A percentile compares a stretch with the other conserved stretches of the same genome.
Conservation (phyloP, 1,140 invertebrate genomes). For the Temnothorax curvispinosus region DNA sequence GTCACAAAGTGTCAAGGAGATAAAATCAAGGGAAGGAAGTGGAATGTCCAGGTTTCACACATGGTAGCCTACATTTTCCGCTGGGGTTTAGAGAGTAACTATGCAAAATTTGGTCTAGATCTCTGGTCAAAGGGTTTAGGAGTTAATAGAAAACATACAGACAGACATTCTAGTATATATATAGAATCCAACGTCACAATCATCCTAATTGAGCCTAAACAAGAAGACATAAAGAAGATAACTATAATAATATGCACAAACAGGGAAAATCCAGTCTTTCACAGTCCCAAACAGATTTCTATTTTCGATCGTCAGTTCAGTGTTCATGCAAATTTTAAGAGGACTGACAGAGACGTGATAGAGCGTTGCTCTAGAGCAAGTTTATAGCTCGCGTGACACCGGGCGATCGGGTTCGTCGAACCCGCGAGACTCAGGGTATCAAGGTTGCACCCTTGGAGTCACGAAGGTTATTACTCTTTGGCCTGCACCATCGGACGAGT, state of each 20-base stretch:
- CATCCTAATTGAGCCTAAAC: neutral
- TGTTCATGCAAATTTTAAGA: neutral
- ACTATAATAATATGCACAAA: neutral
- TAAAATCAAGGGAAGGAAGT: too few relatives aligned
- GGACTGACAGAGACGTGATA: too few relatives aligned
- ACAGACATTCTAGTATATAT: neutral
- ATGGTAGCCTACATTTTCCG: too few relatives aligned
- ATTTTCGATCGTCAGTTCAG: neutral
- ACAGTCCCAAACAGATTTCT: neutral
- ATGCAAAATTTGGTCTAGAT: too few relatives aligned
- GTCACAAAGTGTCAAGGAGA: too few relatives aligned
- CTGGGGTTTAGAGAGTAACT: too few relatives aligned
- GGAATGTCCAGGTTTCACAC: too few relatives aligned
- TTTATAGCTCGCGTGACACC: conserved; percentile 41
- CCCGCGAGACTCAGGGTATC: conserved; percentile 1
- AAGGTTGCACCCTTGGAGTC: conserved; percentile 57
- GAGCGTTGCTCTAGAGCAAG: neutral
- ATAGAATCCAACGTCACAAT: neutral
- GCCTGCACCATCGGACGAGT: neutral
- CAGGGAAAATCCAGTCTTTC: neutral
- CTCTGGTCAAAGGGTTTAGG: too few relatives aligned
- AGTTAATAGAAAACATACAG: too few relatives aligned
- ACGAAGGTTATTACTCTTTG: conserved; percentile 35
- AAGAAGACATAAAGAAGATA: neutral
- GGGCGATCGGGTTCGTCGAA: conserved; percentile 32